Evolutionary conservation across 2,888 invertebrate species (phyloP), one percentile per base, ranked within the genome.

Genomic region (Rhamphomyia laevipes): DNA sequence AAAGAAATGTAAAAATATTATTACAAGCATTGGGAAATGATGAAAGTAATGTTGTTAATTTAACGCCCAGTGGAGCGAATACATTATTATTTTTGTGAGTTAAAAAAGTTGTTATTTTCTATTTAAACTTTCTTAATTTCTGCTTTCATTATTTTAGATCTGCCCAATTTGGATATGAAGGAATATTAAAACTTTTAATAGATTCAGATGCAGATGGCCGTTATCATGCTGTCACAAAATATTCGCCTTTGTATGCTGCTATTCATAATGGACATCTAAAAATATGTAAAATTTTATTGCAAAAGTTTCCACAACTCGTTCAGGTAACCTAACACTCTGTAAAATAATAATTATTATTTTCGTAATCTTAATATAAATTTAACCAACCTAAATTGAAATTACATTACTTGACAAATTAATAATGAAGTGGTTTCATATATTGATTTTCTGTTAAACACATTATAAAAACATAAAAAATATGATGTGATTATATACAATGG

Each of bases 211-310:
- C 92, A 0, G 93, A 94, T 72, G 89, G 91, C 1, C 78, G 92
- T 47, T 83, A 84, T 31, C 93, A 94, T 71, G 84, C 91, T 0
- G 86, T 89, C 27, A 94, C 94, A 3, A 84, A 86, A 62, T 93
- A 95, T 68, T 89, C 92, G 1, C 93, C 95, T 0, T 74, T 96
- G 1, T 94, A 95, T 70, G 86, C 90, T 48, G 88, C 94, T 4
- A 85, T 86, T 53, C 88, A 89, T 61, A 86, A 87, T 63, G 93
- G 93, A 0, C 84, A 88, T 63, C 71, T 74, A 54, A 84, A 85
- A 43, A 84, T 92, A 51, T 85, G 83, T 0, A 81, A 81, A 58
- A 65, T 86, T 54, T 70, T 94, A 57, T 72, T 94, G 13, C 73
- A 81, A 63, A 80, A 82, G 60, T 94, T 90, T 70, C 92, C 94